Evolutionary conservation across 2,888 invertebrate species (phyloP), one percentile per base, ranked within the genome.

Genomic region (Drosophila prolongata): DNA sequence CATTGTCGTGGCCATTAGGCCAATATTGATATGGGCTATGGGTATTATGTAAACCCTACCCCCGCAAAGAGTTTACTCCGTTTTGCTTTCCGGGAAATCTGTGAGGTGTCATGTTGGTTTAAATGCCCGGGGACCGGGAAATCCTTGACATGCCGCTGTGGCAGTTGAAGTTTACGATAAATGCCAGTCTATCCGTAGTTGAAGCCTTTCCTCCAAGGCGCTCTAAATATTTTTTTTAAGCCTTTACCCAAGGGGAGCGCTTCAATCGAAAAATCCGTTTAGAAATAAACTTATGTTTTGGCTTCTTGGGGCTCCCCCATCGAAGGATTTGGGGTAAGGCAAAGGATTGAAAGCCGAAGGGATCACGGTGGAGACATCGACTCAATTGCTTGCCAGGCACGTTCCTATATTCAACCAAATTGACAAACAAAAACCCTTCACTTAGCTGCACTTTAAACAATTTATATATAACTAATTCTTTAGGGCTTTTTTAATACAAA

Each of bases 131-230:
- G 81, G 77, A 81, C 27, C 37, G 55, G 69, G 16, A 90, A 87
- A 89, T 89, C 89, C 89, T 79, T 80, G 85, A 85, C 89, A 87
- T 84, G 83, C 81, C 79, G 68, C 69, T 47, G 11, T 72, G 86
- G 80, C 88, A 79, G 76, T 85, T 89, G 82, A 89, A 87, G 89
- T 85, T 85, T 87, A 89, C 89, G 85, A 85, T 89, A 89, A 85
- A 89, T 85, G 89, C 88, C 77, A 54, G 44, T 38, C 44, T 54
- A 71, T 75, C 77, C 75, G 61, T 78, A 77, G 81, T 79, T 80
- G 67, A 65, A 52, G 42, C 16, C 13, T 30, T 37, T 38, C 52
- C 75, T 72, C 76, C 76, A 77, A 83, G 82, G 84, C 74, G 75
- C 80, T 75, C 75, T 69, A 80, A 87, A 83, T 83, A 83, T 87